Conservation (phyloP, 2,888 invertebrate species). For the Pyrrhosoma nymphula region DNA sequence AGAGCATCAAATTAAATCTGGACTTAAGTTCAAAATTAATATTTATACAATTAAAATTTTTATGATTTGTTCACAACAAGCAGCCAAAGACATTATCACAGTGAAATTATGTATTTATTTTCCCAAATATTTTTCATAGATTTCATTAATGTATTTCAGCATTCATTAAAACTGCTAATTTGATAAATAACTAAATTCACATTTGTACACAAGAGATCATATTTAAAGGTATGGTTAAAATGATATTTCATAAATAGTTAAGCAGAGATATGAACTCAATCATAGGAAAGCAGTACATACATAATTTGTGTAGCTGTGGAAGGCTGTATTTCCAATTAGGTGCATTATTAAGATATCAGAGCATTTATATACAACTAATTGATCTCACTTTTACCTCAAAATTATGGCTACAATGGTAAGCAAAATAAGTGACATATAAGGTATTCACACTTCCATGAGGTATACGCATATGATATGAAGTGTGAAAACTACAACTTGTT, state of each 20-base stretch:
- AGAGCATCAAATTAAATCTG: neutral
- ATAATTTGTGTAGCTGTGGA: conserved; percentile 52
- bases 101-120: neutral
- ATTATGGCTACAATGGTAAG: neutral
- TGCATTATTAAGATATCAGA: conserved; percentile 66
- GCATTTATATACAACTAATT: conserved; percentile 59
- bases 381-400: conserved; percentile 65
- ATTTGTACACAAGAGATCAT: neutral
- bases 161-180: neutral
- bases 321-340: conserved; percentile 59
- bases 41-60: neutral
- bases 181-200: neutral
- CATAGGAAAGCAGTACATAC: neutral
- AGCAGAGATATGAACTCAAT: neutral
- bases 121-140: neutral
- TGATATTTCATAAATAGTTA: neutral
- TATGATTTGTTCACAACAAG: neutral
- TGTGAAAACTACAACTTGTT: conserved; percentile 7
- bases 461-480: neutral
- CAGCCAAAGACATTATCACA: neutral
- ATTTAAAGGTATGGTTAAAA: neutral
- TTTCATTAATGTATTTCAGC: neutral
- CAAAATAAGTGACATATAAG: conserved; percentile 41
- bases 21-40: neutral
- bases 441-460: conserved; percentile 47